A percentile compares a stretch with the other conserved stretches of the same genome.
phyloP scores from a whole-genome alignment of 1,140 invertebrate species.

The Caenorhabditis inopinata region DNA sequence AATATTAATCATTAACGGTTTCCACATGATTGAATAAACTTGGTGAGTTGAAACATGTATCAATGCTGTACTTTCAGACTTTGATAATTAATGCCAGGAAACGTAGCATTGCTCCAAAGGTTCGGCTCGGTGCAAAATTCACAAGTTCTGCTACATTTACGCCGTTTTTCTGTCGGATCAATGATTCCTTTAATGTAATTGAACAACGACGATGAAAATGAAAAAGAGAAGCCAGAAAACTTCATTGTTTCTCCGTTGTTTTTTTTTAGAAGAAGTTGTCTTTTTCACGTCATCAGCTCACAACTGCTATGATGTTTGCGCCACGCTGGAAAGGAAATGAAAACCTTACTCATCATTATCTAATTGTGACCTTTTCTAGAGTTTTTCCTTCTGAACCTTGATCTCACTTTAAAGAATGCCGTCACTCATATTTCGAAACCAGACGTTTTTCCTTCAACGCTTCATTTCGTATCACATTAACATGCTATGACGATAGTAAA shows the following conservation, averaged over 20 bases:
- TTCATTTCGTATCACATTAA: background rate
- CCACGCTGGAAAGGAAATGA: too few species aligned
- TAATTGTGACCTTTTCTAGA: background rate
- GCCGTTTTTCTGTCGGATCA: background rate
- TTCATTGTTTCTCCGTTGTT: conserved; percentile 3
- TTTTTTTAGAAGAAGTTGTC: background rate
- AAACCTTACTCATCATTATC: background rate
- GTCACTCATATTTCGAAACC: background rate
- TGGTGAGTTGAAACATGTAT: too few species aligned
- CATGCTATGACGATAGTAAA: background rate
- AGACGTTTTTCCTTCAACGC: too few species aligned
- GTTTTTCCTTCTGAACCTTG: background rate
- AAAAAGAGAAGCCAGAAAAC: background rate
- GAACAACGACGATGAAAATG: conserved; percentile 2
- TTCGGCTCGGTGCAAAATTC: too few species aligned
- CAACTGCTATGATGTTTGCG: too few species aligned
- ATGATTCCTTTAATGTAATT: conserved; percentile 16
- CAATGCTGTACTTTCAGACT: too few species aligned
- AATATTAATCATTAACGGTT: background rate
- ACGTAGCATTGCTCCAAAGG: background rate
- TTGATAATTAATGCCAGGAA: too few species aligned
- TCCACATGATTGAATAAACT: background rate
- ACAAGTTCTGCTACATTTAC: background rate
- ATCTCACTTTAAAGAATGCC: background rate
- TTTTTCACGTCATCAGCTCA: background rate